Evolutionary conservation across 2,888 invertebrate species (phyloP).

Genomic region (Clanis bilineata): DNA sequence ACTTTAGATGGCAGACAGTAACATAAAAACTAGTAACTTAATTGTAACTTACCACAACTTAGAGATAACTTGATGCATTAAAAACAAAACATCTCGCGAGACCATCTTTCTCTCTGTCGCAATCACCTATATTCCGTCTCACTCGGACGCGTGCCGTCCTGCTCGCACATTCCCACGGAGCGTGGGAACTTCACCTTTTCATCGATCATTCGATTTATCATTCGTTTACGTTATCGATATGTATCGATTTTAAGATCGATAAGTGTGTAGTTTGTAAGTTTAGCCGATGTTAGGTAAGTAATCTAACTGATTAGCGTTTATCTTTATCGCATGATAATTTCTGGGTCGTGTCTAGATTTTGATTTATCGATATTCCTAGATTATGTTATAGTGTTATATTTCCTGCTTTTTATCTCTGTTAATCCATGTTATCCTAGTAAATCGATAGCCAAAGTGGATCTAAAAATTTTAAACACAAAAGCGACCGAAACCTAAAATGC

Average conservation of each 20-base stretch:
- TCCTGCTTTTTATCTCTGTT: background rate
- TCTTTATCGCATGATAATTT: background rate
- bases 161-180: conserved; percentile 25
- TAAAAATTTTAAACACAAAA: too few species aligned
- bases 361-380: background rate
- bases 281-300: conserved; percentile 20
- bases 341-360: background rate
- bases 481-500: too few species aligned
- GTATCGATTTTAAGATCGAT: conserved; percentile 32
- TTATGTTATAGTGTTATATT: background rate
- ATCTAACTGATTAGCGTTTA: background rate
- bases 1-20: background rate
- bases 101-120: conserved; percentile 20
- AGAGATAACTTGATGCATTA: conserved; percentile 13
- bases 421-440: background rate
- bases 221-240: conserved; percentile 29
- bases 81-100: conserved; percentile 19
- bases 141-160: conserved; percentile 14
- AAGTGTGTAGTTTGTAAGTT: background rate
- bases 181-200: conserved; percentile 41
- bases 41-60: background rate
- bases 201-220: conserved; percentile 46
- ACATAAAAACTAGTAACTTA: background rate
- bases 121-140: conserved; percentile 18
- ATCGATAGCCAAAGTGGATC: too few species aligned